Evolutionary conservation across 2,113 vertebrate species (phyloP).

Genomic region (Pteronura brasiliensis): DNA sequence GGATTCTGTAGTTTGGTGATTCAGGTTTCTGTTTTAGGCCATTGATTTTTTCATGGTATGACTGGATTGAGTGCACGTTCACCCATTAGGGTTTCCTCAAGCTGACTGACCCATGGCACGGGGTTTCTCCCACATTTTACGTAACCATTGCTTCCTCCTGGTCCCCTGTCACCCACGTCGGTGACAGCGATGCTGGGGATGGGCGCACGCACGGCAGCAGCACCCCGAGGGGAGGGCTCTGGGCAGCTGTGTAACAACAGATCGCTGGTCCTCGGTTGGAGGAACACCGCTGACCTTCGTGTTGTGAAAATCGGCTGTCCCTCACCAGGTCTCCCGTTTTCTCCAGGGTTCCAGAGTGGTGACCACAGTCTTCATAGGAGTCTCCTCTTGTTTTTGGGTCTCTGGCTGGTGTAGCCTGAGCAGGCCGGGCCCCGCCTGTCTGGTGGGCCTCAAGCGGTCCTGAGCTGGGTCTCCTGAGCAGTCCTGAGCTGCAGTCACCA

Average conservation of each 20-base stretch:
- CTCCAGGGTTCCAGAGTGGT: not conserved
- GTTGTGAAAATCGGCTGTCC: not conserved
- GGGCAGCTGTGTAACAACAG: fast-evolving
- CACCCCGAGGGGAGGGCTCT: fast-evolving
- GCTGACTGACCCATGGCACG: fast-evolving
- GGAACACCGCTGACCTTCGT: not conserved
- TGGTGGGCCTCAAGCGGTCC: not conserved
- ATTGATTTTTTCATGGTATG: not conserved
- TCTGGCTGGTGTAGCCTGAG: not conserved
- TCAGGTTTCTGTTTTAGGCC: not conserved
- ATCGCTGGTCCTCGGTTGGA: fast-evolving
- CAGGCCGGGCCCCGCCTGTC: not conserved
- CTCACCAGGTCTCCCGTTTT: not conserved
- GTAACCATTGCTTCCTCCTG: fast-evolving
- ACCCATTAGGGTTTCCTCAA: not conserved
- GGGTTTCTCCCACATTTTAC: fast-evolving
- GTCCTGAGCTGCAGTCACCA: fast-evolving
- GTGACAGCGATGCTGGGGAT: fast-evolving
- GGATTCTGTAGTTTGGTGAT: no score
- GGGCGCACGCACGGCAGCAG: fast-evolving
- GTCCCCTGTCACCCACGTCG: fast-evolving
- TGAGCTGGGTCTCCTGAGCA: no score
- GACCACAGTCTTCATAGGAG: not conserved
- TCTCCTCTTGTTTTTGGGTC: not conserved
- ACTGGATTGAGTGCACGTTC: fast-evolving